Base-by-base conservation (phyloP, 2,888 invertebrate genomes). In the Callyntrura guangdongensis region DNA sequence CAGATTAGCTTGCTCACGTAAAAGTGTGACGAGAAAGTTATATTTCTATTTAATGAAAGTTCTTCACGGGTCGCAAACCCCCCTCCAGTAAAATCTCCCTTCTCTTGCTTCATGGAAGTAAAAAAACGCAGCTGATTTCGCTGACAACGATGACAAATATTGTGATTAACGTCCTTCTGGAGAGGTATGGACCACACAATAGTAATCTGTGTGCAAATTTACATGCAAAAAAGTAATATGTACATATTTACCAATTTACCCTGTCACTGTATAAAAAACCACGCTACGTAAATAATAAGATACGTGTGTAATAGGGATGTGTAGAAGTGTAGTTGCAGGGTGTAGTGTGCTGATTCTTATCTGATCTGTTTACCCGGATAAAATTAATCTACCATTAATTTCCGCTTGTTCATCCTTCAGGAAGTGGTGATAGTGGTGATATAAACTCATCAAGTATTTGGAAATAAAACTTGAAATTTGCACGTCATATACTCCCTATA, bases 91-190 rank as follows among this genome's bases (percentile, higher is more conserved):
- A 74, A 22, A 20, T 49, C 49, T 47, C 22, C 53, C 49, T 47
- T n/a, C 9, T 47, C 9, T 45, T 72, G 17, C 0, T 9, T 1
- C 72, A 49, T 49, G 53, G 77, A 53, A 25, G 14, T 22, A 22
- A 22, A 45, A 72, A 11, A 45, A 36, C 36, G 36, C 36, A 6
- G 3, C 6, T 36, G 36, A 36, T 4, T 4, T 45, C 17, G 36
- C 36, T 36, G n/a, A n/a, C 36, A 36, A 77, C 5, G 53, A 77
- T 77, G 77, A 53, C 77, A 11, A 77, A 77, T n/a, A 77, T 77
- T 49, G 77, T 77, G 22, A 77, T 77, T 25, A 77, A 27, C 25
- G 25, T 77, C 3, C 25, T n/a, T 14, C 25, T n/a, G 22, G 77
- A 77, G 77, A 77, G 77, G 77, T 77, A 77, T 20, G 0, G 22